Percentiles rank a stretch among this genome's conserved stretches.
Evolutionary conservation across 2,888 invertebrate genomes (phyloP).

Genomic region (Lottia gigantea): DNA sequence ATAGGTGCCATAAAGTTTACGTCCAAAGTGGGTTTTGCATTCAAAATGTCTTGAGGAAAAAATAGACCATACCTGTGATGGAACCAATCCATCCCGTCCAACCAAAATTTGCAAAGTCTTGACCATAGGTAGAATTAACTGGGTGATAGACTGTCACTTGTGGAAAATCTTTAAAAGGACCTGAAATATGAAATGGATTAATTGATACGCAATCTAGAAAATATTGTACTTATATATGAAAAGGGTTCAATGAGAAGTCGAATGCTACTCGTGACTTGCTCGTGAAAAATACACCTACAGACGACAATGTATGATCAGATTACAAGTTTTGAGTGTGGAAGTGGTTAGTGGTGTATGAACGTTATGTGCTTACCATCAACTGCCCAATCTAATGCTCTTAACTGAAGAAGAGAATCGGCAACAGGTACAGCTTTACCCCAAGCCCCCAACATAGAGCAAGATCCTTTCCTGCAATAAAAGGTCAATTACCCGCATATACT

Average conservation of each 20-base stretch:
- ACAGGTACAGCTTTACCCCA: slow-evolving; percentile 44
- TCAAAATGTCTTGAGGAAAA: too few species aligned
- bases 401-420: slow-evolving; percentile 43
- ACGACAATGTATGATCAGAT: too few species aligned
- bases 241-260: too few species aligned
- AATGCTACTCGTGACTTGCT: too few species aligned
- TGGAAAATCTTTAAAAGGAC: slow-evolving; percentile 50
- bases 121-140: slow-evolving; percentile 30
- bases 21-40: too few species aligned
- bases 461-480: slow-evolving; percentile 42
- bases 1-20: too few species aligned
- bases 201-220: background rate
- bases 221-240: too few species aligned
- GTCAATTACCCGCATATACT: too few species aligned
- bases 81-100: slow-evolving; percentile 55
- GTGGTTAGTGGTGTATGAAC: too few species aligned
- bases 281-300: too few species aligned
- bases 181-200: slow-evolving; percentile 25
- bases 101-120: slow-evolving; percentile 51
- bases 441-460: slow-evolving; percentile 50
- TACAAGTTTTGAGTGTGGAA: too few species aligned
- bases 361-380: slow-evolving; percentile 38
- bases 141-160: slow-evolving; percentile 55
- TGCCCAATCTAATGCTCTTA: slow-evolving; percentile 50
- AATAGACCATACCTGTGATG: slow-evolving; percentile 41